Conservation (phyloP, 2,113 vertebrate species). For the Phodopus roborovskii region DNA sequence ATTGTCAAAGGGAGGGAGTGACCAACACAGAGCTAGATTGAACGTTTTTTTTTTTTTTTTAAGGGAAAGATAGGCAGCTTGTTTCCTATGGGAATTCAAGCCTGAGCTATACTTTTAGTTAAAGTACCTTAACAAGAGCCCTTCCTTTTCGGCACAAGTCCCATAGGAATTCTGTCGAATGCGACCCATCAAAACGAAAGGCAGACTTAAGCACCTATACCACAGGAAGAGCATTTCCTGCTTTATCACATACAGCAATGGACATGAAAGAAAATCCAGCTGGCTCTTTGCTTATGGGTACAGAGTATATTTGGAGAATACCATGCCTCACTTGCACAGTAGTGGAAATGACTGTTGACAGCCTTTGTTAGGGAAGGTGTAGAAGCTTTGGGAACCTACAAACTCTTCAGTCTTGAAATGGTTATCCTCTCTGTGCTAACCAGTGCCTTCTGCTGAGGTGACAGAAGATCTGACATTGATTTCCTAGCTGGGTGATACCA, state of each 20-base stretch:
- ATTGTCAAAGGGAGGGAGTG: too few relatives aligned
- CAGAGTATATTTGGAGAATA: constrained; percentile 66
- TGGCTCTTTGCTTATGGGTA: constrained; percentile 39
- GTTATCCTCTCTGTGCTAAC: constrained; percentile 9
- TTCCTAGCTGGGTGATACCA: constrained; percentile 5
- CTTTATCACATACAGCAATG: not conserved
- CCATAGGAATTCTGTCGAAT: not conserved
- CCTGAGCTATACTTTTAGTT: not conserved
- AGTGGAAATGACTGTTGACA: not conserved
- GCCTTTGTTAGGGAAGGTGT: not conserved
- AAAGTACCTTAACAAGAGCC: not conserved
- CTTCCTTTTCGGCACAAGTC: constrained; percentile 36
- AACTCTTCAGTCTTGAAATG: not conserved
- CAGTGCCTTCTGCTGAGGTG: constrained; percentile 1
- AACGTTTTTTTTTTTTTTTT: too few relatives aligned
- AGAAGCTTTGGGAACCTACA: constrained; percentile 5
- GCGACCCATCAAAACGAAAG: not conserved
- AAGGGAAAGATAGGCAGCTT: not conserved
- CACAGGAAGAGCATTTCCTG: not conserved
- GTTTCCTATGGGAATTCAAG: constrained; percentile 26
- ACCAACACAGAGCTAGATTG: too few relatives aligned
- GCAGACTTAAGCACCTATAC: not conserved
- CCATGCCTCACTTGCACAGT: constrained; percentile 10
- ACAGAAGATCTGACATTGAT: not conserved
- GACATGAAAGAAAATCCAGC: constrained; percentile 53